Evolutionary conservation across 2,888 invertebrate species (phyloP).

Genomic region (Drosophila meridiana): DNA sequence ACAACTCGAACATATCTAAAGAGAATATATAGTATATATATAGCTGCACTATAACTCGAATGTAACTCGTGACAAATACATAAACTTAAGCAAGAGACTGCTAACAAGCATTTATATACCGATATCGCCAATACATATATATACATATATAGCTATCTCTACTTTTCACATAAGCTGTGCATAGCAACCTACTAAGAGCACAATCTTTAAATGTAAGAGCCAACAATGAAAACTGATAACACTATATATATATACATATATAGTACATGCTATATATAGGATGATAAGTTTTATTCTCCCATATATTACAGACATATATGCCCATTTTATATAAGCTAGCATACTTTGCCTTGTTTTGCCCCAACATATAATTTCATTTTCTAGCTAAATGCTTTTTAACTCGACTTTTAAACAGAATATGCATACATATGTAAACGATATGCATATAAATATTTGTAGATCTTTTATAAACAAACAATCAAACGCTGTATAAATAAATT

Average conservation of each 20-base stretch:
- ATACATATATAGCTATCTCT: conserved; percentile 41
- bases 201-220: conserved; percentile 9
- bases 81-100: conserved; percentile 70
- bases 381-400: conserved; percentile 71
- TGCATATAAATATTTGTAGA: conserved; percentile 36
- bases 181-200: conserved; percentile 53
- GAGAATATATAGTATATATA: not conserved
- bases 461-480: conserved; percentile 28
- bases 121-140: conserved; percentile 43
- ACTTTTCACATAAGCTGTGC: conserved; percentile 45
- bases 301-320: conserved; percentile 28
- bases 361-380: conserved; percentile 48
- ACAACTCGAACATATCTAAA: conserved; percentile 16
- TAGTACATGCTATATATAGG: not conserved
- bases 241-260: conserved; percentile 25
- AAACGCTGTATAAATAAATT: conserved; percentile 58
- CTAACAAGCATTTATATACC: conserved; percentile 69
- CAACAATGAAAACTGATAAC: conserved; percentile 21
- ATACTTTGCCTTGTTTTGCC: conserved; percentile 44
- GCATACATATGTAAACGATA: conserved; percentile 4
- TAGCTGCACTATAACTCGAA: conserved; percentile 57
- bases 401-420: conserved; percentile 6
- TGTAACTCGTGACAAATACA: conserved; percentile 77
- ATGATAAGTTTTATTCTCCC: conserved; percentile 52
- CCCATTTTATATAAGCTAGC: conserved; percentile 44